phyloP scores from a whole-genome alignment of 2,888 invertebrate genomes.

The Thalpophila matura region DNA sequence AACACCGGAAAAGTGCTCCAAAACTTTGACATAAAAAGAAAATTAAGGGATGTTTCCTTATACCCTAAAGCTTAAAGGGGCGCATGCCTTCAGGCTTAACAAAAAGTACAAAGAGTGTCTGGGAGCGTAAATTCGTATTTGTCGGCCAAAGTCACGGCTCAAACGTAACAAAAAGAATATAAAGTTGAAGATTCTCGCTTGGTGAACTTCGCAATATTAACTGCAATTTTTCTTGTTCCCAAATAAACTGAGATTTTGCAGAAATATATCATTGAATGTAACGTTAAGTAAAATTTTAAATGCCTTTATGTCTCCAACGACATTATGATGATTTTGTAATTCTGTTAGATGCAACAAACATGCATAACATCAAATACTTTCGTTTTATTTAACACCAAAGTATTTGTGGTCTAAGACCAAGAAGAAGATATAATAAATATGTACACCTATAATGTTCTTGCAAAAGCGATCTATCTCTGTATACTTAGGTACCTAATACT shows the following conservation, averaged over 20 bases:
- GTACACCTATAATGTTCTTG: too few relatives aligned
- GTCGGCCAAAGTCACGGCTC: conserved; percentile 44
- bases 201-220: conserved; percentile 30
- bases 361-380: background rate
- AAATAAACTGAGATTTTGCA: conserved; percentile 24
- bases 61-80: conserved; percentile 39
- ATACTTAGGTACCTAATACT: too few relatives aligned
- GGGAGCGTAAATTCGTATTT: conserved; percentile 48
- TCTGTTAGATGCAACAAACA: background rate
- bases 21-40: conserved; percentile 53
- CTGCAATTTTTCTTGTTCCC: conserved; percentile 11
- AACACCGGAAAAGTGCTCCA: conserved; percentile 24
- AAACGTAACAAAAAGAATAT: conserved; percentile 49
- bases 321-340: conserved; percentile 1
- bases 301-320: conserved; percentile 4
- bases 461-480: too few relatives aligned
- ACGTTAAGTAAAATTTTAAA: conserved; percentile 27
- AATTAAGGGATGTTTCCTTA: conserved; percentile 51
- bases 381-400: too few relatives aligned
- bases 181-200: conserved; percentile 38
- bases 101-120: conserved; percentile 50
- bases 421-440: too few relatives aligned
- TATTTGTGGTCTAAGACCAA: too few relatives aligned
- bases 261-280: conserved; percentile 29
- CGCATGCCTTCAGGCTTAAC: conserved; percentile 35